A percentile compares a stretch with the other conserved stretches of the same genome.
Conservation (phyloP, 2,797 vertebrate species). For the Scleropages formosus region DNA sequence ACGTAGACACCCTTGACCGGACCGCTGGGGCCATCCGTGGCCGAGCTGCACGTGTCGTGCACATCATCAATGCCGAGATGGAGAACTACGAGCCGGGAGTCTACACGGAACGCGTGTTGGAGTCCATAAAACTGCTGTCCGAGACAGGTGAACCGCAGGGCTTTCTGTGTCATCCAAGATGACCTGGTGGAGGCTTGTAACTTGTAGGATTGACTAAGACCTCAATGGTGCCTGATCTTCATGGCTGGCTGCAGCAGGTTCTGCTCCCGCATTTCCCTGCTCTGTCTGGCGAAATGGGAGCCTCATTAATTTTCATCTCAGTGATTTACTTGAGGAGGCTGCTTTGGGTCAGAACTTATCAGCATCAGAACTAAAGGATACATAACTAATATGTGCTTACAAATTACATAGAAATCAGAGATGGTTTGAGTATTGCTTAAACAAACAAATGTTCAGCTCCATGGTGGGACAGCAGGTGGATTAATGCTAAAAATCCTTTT, state of each 20-base stretch:
- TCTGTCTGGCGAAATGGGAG: slow-evolving; percentile 22
- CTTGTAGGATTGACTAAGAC: background rate
- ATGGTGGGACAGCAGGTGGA: too few species aligned
- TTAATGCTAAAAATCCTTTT: too few species aligned
- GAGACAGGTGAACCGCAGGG: slow-evolving; percentile 83
- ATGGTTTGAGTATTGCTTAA: too few species aligned
- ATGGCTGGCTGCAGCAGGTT: background rate
- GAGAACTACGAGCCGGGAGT: slow-evolving; percentile 98
- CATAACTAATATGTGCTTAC: too few species aligned
- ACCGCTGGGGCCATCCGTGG: slow-evolving; percentile 95
- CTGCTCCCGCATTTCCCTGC: slow-evolving; percentile 40
- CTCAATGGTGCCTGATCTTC: background rate
- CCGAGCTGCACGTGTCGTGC: slow-evolving; percentile 92
- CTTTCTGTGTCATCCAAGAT: slow-evolving; percentile 50
- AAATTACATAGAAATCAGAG: too few species aligned
- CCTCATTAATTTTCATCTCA: too few species aligned
- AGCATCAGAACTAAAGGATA: too few species aligned
- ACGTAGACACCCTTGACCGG: slow-evolving; percentile 93
- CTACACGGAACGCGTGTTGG: slow-evolving; percentile 94
- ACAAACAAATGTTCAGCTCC: too few species aligned
- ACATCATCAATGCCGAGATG: slow-evolving; percentile 99
- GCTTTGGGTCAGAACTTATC: too few species aligned
- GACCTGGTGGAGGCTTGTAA: slow-evolving; percentile 40
- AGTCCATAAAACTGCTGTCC: slow-evolving; percentile 94
- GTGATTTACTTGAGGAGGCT: too few species aligned